These are phyloP conservation scores for Albula glossodonta DNA, from an alignment of 2,113 vertebrate genomes.

Conservation along the genomic window DNA sequence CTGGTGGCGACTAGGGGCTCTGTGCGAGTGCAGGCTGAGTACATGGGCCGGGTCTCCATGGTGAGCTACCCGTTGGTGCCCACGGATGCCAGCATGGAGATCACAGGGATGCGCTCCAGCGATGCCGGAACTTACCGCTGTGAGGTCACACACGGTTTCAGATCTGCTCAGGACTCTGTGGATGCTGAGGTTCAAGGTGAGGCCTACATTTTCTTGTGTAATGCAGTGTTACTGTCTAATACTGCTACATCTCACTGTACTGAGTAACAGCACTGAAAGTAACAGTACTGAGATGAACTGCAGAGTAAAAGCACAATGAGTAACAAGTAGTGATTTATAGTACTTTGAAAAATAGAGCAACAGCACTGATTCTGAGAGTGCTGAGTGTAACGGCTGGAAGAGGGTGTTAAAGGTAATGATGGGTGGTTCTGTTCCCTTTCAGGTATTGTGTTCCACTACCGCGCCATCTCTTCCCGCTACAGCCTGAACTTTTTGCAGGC, in stretches of 20 bases:
- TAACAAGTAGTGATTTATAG: neutral
- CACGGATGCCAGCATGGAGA: constrained; percentile 79
- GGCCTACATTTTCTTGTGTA: neutral
- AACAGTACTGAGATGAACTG: neutral
- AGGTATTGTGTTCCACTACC: constrained; percentile 95
- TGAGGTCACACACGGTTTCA: constrained; percentile 85
- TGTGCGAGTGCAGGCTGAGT: constrained; percentile 70
- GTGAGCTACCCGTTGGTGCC: constrained; percentile 80
- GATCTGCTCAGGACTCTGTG: constrained; percentile 78
- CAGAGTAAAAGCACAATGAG: neutral
- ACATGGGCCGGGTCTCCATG: constrained; percentile 78
- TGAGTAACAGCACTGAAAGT: neutral
- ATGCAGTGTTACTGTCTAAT: neutral
- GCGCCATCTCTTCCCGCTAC: constrained; percentile 89
- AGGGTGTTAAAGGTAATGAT: neutral
- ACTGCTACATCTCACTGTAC: neutral
- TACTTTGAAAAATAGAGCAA: neutral
- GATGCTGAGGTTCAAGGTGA: constrained; percentile 88
- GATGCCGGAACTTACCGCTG: constrained; percentile 89
- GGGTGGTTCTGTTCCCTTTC: neutral
- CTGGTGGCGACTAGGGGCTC: constrained; percentile 81
- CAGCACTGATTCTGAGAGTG: neutral
- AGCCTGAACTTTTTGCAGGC: constrained; percentile 87
- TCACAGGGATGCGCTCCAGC: constrained; percentile 78
- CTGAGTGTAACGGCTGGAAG: neutral